Base-by-base conservation (phyloP, 2,888 invertebrate species). In the Epinotia brunnichana region DNA sequence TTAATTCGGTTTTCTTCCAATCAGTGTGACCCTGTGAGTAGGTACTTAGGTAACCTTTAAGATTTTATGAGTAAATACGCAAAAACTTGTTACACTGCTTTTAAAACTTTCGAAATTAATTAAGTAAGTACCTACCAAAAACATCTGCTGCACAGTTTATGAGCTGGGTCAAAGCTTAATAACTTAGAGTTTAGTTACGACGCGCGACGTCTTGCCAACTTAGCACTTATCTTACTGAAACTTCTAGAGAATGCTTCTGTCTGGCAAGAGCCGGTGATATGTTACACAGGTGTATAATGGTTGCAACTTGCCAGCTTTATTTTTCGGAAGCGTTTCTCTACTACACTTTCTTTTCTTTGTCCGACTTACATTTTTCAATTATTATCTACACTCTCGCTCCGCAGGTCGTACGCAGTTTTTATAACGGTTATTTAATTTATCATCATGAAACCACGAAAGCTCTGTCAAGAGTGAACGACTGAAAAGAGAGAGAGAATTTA, bases 161-260 rank as follows among this genome's bases (percentile, higher is more conserved):
- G 48, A 64, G 39, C 56, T 59, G 53, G 24, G 69, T 61, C 61
- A 69, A 39, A 69, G 61, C 69, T 54, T 54, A 69, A 69, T 51
- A 7, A 51, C 5, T 57, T 62, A 57, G 62, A 29, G n/a, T 70
- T 70, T 62, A 69, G 69, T 68, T 61, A 35, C 61, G 51, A 61
- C 48, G 61, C 66, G 21, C 61, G 51, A 61, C 48, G 61, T 61
- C 69, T 51, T 56, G 44, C 19, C n/a, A 71, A 71, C 67, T 76
- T 74, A 54, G 48, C 61, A 70, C 67, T 74, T 74, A 74, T 74
- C 72, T 74, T 64, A 54, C 51, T 53, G 29, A 57, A 76, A 76
- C 57, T 76, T 73, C 67, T 17, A 67, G 64, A 67, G 56, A 56
- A 48, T 9, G n/a, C n/a, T 56, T n/a, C 29, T 54, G 54, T 35